Evolutionary conservation across 2,888 invertebrate species (phyloP).

Genomic region (Unio delphinus): DNA sequence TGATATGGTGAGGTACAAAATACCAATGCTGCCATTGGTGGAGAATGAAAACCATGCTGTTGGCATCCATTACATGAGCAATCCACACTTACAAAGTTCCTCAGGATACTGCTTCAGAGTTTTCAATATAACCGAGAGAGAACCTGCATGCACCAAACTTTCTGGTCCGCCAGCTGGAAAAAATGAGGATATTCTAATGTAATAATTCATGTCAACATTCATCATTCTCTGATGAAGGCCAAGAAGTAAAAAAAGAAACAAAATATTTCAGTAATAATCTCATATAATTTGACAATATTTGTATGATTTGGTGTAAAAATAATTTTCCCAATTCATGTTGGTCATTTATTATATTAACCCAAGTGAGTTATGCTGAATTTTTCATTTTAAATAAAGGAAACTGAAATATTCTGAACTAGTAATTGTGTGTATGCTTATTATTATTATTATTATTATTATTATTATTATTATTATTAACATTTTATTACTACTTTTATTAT

Average conservation of each 20-base stretch:
- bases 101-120: constrained; percentile 39
- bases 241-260: no score
- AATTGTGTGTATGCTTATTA: no score
- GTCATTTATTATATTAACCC: neutral
- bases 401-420: no score
- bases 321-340: neutral
- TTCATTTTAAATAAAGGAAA: no score
- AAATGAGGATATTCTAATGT: neutral
- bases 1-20: no score
- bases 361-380: no score
- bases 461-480: no score
- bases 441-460: no score
- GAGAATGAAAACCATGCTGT: neutral
- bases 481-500: no score
- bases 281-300: neutral
- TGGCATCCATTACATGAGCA: neutral
- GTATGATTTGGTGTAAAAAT: neutral
- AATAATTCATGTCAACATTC: neutral
- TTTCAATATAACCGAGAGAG: constrained; percentile 37
- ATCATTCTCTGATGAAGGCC: no score
- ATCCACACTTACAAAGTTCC: constrained; percentile 43
- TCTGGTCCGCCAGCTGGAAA: constrained; percentile 48
- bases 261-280: neutral
- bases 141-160: constrained; percentile 35
- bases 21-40: no score